Evolutionary conservation across 2,113 vertebrate genomes (phyloP).

Genomic region (Chloroceryle aenea): DNA sequence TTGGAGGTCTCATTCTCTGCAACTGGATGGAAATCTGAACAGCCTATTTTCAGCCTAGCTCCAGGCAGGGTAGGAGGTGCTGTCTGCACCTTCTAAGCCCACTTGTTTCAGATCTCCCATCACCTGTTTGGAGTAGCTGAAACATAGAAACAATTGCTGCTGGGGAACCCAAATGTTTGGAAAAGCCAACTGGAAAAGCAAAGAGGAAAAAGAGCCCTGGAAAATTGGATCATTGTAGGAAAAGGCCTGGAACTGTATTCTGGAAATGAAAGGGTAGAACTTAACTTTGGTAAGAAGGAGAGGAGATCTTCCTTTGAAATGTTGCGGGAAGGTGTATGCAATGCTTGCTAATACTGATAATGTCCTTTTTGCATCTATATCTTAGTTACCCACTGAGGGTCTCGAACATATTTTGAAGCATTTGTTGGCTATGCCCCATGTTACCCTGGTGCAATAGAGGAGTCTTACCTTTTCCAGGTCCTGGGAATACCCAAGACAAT

Average conservation of each 20-base stretch:
- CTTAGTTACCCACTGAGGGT: background rate
- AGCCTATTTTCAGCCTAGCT: background rate
- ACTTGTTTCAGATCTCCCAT: background rate
- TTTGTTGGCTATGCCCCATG: background rate
- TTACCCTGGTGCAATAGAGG: background rate
- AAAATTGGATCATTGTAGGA: background rate
- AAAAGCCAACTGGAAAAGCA: background rate
- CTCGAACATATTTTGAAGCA: background rate
- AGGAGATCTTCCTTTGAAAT: background rate
- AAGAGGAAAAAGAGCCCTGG: background rate
- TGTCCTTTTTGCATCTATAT: background rate
- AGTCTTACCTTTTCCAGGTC: background rate
- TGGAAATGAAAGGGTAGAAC: background rate
- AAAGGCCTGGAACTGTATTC: background rate
- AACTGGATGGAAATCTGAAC: background rate
- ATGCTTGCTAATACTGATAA: background rate
- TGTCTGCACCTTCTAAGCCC: background rate
- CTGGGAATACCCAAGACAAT: background rate
- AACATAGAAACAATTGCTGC: background rate
- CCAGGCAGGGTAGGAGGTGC: background rate
- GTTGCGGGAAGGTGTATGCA: fast-evolving
- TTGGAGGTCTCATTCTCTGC: background rate
- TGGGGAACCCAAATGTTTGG: background rate
- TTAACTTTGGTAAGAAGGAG: background rate
- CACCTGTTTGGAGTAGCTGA: background rate